Evolutionary conservation across 1,140 invertebrate genomes (phyloP).

Genomic region (Pseudomyrmex dendroicus): DNA sequence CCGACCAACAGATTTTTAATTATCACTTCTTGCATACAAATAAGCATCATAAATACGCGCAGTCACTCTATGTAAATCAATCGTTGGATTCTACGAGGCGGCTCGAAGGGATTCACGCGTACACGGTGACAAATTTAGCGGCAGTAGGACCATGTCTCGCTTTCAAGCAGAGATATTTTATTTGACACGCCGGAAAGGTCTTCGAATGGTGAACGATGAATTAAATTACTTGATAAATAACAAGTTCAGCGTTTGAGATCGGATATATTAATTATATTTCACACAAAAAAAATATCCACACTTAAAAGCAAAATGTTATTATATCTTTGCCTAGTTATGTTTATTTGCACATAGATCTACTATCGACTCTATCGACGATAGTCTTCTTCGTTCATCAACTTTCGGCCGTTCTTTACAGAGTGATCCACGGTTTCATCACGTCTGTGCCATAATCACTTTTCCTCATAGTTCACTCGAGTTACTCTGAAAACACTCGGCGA

Average conservation of each 20-base stretch:
- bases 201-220: neutral
- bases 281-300: too few relatives aligned
- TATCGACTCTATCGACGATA: neutral
- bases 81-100: constrained; percentile 56
- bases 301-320: too few relatives aligned
- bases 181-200: constrained; percentile 22
- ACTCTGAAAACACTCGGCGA: constrained; percentile 55
- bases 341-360: neutral
- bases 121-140: constrained; percentile 71
- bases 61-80: constrained; percentile 70
- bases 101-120: constrained; percentile 54
- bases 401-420: constrained; percentile 28
- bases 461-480: constrained; percentile 38
- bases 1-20: constrained; percentile 72
- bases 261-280: too few relatives aligned
- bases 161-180: constrained; percentile 52
- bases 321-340: neutral
- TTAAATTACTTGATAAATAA: constrained; percentile 5
- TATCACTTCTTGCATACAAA: constrained; percentile 72
- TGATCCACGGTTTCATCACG: constrained; percentile 35
- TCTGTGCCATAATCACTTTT: constrained; percentile 22
- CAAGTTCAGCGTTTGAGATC: too few relatives aligned
- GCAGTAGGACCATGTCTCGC: constrained; percentile 9
- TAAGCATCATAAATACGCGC: constrained; percentile 72
- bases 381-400: constrained; percentile 2